A percentile compares a stretch with the other conserved stretches of the same genome.
These are phyloP conservation scores for human (Homo sapiens) DNA, from an alignment of 2,113 vertebrate species.

Conservation along the genomic window DNA sequence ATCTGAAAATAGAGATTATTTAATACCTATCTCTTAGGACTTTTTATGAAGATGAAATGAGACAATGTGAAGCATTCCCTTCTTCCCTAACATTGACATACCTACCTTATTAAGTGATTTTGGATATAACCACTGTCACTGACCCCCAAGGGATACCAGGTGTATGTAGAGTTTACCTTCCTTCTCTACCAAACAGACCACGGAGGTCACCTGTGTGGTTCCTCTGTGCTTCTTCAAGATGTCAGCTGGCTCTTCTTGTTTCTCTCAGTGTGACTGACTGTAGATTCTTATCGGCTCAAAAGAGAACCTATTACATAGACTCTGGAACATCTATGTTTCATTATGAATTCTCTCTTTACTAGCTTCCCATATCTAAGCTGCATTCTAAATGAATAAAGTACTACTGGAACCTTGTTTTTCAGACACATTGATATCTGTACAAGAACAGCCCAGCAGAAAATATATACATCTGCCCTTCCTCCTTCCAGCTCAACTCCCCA, in stretches of 20 bases:
- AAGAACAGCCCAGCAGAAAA: not conserved
- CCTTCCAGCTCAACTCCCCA: not conserved
- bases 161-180: not conserved
- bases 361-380: not conserved
- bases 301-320: not conserved
- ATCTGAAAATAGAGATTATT: not conserved
- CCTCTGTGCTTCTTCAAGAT: not conserved
- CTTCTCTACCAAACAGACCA: not conserved
- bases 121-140: not conserved
- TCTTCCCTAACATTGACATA: not conserved
- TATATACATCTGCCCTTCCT: not conserved
- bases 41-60: not conserved
- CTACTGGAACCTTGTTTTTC: not conserved
- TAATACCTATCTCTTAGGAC: not conserved
- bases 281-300: not conserved
- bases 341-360: not conserved
- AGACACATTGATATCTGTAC: not conserved
- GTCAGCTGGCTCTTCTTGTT: not conserved
- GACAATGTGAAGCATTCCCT: not conserved
- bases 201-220: not conserved
- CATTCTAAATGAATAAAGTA: constrained; percentile 21
- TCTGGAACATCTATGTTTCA: not conserved
- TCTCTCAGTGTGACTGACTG: not conserved
- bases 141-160: not conserved
- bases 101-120: not conserved